Evolutionary conservation across 2,797 vertebrate species (phyloP).

Genomic region (Aselliscus stoliczkanus): DNA sequence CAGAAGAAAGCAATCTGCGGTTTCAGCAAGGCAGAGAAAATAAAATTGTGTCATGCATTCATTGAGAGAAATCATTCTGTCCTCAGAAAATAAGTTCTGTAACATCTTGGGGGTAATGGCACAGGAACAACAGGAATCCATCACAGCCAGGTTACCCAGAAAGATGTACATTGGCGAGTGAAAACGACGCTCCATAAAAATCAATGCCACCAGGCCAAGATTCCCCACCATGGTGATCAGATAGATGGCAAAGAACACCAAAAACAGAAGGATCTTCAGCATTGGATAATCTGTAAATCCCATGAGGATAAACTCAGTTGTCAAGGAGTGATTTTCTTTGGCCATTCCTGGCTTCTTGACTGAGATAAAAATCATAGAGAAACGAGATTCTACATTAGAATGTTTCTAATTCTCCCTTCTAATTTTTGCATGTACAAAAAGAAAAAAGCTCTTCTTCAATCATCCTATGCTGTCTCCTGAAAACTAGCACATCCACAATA

Average conservation of each 20-base stretch:
- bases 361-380: not conserved
- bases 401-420: not conserved
- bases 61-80: slow-evolving; percentile 38
- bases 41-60: slow-evolving; percentile 58
- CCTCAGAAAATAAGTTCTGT: slow-evolving; percentile 42
- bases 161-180: slow-evolving; percentile 62
- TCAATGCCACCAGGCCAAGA: slow-evolving; percentile 42
- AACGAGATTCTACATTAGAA: not conserved
- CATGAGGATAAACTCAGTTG: slow-evolving; percentile 39
- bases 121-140: slow-evolving; percentile 55
- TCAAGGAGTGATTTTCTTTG: slow-evolving; percentile 15
- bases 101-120: slow-evolving; percentile 55
- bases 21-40: slow-evolving; percentile 62
- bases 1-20: slow-evolving; percentile 54
- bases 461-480: not conserved
- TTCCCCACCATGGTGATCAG: slow-evolving; percentile 48
- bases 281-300: slow-evolving; percentile 21
- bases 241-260: slow-evolving; percentile 27
- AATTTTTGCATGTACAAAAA: not conserved
- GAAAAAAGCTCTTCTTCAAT: not conserved
- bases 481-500: not conserved
- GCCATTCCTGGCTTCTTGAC: not conserved
- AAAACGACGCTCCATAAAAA: not conserved
- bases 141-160: slow-evolving; percentile 46
- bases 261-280: slow-evolving; percentile 45